phyloP scores from a whole-genome alignment of 2,888 invertebrate species.

The Lymantria dispar region DNA sequence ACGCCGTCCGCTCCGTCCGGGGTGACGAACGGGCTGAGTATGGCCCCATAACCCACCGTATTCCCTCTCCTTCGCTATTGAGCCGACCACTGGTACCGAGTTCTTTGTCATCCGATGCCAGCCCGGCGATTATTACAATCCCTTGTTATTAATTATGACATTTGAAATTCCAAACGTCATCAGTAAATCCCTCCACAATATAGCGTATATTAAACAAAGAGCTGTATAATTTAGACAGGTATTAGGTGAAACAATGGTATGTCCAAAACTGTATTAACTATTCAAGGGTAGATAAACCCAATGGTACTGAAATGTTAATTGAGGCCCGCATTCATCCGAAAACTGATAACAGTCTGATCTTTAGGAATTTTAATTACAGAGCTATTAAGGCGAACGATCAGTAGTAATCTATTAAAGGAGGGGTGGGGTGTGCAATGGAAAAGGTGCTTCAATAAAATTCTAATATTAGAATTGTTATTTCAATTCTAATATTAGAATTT shows the following conservation, averaged over 20 bases:
- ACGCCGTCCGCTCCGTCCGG: too few relatives aligned
- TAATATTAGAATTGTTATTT: too few relatives aligned
- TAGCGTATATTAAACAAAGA: slow-evolving; percentile 16
- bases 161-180: slow-evolving; percentile 12
- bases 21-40: too few relatives aligned
- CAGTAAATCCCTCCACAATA: slow-evolving; percentile 18
- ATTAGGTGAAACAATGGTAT: slow-evolving; percentile 21
- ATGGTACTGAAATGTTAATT: slow-evolving; percentile 29
- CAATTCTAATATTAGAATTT: too few relatives aligned
- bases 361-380: slow-evolving; percentile 51
- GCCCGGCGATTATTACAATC: not conserved
- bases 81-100: too few relatives aligned
- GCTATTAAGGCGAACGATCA: slow-evolving; percentile 23
- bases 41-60: too few relatives aligned
- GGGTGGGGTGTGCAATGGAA: too few relatives aligned
- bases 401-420: slow-evolving; percentile 20
- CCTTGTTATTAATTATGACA: not conserved
- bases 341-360: slow-evolving; percentile 38
- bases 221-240: slow-evolving; percentile 4
- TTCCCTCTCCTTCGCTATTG: too few relatives aligned
- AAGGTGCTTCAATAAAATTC: too few relatives aligned
- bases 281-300: slow-evolving; percentile 32
- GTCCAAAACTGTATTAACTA: slow-evolving; percentile 26
- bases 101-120: too few relatives aligned
- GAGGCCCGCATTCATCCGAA: slow-evolving; percentile 44